Conservation (phyloP, 2,797 vertebrate genomes). For the Dermochelys coriacea region DNA sequence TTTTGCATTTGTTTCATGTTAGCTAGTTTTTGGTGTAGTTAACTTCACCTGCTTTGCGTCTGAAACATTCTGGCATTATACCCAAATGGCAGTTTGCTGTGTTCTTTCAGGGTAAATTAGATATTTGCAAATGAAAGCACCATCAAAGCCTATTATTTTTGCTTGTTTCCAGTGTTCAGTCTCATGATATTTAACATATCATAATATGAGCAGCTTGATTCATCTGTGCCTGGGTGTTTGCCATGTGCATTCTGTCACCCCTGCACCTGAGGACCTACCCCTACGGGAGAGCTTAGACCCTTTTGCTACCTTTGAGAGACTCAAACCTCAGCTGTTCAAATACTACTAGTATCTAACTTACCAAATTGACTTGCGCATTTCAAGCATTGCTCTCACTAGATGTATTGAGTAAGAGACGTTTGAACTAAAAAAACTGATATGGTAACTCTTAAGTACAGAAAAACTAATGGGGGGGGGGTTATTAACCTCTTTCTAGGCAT, state of each 20-base stretch:
- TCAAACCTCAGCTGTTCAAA: background rate
- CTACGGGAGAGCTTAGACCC: background rate
- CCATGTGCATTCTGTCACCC: background rate
- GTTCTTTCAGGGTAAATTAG: slow-evolving; percentile 11
- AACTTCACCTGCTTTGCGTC: background rate
- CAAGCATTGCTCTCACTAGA: background rate
- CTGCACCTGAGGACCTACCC: background rate
- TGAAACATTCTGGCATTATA: background rate
- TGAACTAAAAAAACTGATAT: background rate
- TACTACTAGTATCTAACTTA: background rate
- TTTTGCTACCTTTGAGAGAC: background rate
- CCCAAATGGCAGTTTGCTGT: background rate
- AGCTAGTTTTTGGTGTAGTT: slow-evolving; percentile 10
- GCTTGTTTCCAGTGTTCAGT: slow-evolving; percentile 27
- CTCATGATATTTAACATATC: slow-evolving; percentile 4
- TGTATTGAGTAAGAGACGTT: background rate
- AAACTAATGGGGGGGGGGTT: background rate
- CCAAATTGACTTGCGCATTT: background rate
- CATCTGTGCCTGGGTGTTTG: background rate
- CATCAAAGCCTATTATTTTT: slow-evolving; percentile 3
- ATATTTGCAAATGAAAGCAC: slow-evolving; percentile 23
- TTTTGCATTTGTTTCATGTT: slow-evolving; percentile 40
- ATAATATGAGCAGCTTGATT: background rate
- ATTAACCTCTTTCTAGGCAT: slow-evolving; percentile 27
- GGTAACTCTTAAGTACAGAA: background rate